phyloP scores from a whole-genome alignment of 2,113 vertebrate genomes.

The Istiophorus platypterus region DNA sequence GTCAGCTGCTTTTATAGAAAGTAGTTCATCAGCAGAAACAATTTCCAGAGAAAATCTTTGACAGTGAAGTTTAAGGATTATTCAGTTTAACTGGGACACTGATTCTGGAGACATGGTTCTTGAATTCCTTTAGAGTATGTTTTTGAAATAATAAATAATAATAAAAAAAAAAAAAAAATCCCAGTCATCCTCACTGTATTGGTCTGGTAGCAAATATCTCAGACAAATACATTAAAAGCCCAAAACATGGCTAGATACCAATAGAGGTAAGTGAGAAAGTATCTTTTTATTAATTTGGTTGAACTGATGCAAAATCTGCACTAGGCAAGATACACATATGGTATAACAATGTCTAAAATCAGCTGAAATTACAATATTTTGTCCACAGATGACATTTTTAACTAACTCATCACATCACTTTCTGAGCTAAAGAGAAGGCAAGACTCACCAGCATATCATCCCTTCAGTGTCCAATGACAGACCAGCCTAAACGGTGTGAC shows the following conservation, averaged over 20 bases:
- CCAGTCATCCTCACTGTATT: neutral
- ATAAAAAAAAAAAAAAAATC: neutral
- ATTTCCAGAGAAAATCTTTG: no score
- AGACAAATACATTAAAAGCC: neutral
- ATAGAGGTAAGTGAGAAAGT: neutral
- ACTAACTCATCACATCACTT: no score
- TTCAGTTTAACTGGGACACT: no score
- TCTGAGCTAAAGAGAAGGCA: neutral
- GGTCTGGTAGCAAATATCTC: neutral
- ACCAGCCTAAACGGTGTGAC: neutral
- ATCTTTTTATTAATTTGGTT: neutral
- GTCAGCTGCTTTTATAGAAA: neutral
- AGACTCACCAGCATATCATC: slow-evolving; percentile 13
- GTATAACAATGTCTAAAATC: neutral
- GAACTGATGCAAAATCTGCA: neutral
- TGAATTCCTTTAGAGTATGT: no score
- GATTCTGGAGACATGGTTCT: neutral
- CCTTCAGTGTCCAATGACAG: neutral
- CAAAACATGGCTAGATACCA: neutral
- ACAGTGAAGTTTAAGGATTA: no score
- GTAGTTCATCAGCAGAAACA: neutral
- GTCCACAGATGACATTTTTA: neutral
- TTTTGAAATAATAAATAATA: no score
- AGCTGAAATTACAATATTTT: neutral
- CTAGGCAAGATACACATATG: neutral